Conservation (phyloP, 2,797 vertebrate species). For the Vespertilio murinus region DNA sequence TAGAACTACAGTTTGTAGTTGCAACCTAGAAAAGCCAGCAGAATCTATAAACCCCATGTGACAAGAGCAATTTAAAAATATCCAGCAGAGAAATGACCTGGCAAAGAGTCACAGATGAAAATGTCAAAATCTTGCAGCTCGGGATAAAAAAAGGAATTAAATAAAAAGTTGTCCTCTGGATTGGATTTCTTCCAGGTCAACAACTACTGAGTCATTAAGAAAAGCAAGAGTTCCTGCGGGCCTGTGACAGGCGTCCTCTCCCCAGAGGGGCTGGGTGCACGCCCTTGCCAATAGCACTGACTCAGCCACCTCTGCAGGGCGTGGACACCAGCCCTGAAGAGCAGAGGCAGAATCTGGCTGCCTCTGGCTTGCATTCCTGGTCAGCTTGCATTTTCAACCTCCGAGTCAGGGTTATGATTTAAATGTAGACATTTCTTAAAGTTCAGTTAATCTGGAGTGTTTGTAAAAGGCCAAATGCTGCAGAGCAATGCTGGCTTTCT, state of each 20-base stretch:
- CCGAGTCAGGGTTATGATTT: neutral
- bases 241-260: neutral
- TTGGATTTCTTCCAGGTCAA: constrained; percentile 50
- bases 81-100: neutral
- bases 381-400: neutral
- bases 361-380: neutral
- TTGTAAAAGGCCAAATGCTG: neutral
- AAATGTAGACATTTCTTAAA: constrained; percentile 24
- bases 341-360: neutral
- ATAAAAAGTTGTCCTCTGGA: neutral
- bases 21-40: neutral
- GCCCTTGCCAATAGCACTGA: neutral
- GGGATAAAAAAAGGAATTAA: constrained; percentile 43
- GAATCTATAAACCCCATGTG: neutral
- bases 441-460: neutral
- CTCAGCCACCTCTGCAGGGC: neutral
- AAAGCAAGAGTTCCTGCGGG: neutral
- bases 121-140: constrained; percentile 34
- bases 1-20: neutral
- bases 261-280: neutral
- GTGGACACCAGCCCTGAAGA: neutral
- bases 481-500: constrained; percentile 6
- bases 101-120: constrained; percentile 12
- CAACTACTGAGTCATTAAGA: constrained; percentile 42
- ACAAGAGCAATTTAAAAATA: constrained; percentile 31